Evolutionary conservation across 2,888 invertebrate species (phyloP).

Genomic region (Cheilosia grossa): DNA sequence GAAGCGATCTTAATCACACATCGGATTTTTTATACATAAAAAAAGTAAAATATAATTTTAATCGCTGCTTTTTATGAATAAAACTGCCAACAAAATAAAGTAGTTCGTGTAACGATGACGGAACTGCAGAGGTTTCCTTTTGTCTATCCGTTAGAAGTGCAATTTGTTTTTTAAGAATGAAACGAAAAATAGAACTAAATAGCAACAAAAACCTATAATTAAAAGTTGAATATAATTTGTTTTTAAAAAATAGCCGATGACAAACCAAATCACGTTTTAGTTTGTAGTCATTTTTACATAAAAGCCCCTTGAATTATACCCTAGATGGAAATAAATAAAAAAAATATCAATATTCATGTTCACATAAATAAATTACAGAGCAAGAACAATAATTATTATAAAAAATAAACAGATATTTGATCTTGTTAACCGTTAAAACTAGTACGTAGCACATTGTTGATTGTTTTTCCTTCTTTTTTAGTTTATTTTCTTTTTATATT

Average conservation of each 20-base stretch:
- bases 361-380: slow-evolving; percentile 32
- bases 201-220: background rate
- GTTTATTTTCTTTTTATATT: slow-evolving; percentile 30
- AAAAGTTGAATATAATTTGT: slow-evolving; percentile 14
- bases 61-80: slow-evolving; percentile 45
- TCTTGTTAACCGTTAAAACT: slow-evolving; percentile 69
- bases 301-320: slow-evolving; percentile 14
- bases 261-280: slow-evolving; percentile 39
- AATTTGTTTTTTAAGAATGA: slow-evolving; percentile 49
- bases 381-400: slow-evolving; percentile 64
- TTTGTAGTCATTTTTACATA: slow-evolving; percentile 45
- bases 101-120: slow-evolving; percentile 42
- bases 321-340: slow-evolving; percentile 3
- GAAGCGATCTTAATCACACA: slow-evolving; percentile 8
- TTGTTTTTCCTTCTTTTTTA: slow-evolving; percentile 22
- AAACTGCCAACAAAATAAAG: slow-evolving; percentile 3
- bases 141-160: slow-evolving; percentile 57
- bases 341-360: slow-evolving; percentile 45
- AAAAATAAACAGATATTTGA: slow-evolving; percentile 30
- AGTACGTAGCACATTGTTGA: slow-evolving; percentile 69
- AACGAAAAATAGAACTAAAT: slow-evolving; percentile 20
- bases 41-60: slow-evolving; percentile 44
- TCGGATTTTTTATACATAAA: slow-evolving; percentile 48
- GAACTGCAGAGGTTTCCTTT: slow-evolving; percentile 52
- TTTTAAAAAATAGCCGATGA: background rate